These are phyloP conservation scores for Potorous gilbertii DNA, from an alignment of 2,797 vertebrate genomes.

Conservation along the genomic window DNA sequence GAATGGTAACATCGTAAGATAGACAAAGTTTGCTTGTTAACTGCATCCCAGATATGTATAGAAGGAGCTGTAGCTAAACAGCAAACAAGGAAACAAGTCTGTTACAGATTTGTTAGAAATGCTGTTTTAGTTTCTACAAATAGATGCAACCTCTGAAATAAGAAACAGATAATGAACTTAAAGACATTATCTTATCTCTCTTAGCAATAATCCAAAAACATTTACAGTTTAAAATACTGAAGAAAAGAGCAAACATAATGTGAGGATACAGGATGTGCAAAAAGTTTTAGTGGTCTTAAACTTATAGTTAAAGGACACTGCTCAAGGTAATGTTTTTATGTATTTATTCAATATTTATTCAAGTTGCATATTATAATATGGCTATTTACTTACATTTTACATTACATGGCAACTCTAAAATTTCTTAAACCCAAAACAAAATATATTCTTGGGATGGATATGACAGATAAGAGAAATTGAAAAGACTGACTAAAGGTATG, in stretches of 20 bases:
- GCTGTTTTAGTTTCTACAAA: constrained; percentile 47
- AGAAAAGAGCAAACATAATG: background rate
- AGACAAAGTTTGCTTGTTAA: constrained; percentile 96
- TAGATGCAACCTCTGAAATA: constrained; percentile 10
- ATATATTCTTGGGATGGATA: background rate
- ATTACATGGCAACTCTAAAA: background rate
- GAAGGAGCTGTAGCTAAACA: constrained; percentile 94
- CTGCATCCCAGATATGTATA: constrained; percentile 97
- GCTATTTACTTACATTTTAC: background rate
- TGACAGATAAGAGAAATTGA: background rate
- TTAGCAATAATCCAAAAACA: no score
- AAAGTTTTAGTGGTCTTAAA: background rate
- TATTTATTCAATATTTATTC: background rate
- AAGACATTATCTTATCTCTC: no score
- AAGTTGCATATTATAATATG: constrained; percentile 33
- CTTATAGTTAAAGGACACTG: constrained; percentile 3
- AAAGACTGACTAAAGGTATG: background rate
- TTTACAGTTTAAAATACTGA: constrained; percentile 8
- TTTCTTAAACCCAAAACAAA: background rate
- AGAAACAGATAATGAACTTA: constrained; percentile 4
- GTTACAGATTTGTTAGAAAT: background rate
- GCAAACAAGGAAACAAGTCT: constrained; percentile 43
- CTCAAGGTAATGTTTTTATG: constrained; percentile 22
- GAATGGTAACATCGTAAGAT: constrained; percentile 96
- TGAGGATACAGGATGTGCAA: background rate